Evolutionary conservation across 2,113 vertebrate species (phyloP), one percentile per base, ranked within the genome.

Genomic region (Phasianus colchicus): DNA sequence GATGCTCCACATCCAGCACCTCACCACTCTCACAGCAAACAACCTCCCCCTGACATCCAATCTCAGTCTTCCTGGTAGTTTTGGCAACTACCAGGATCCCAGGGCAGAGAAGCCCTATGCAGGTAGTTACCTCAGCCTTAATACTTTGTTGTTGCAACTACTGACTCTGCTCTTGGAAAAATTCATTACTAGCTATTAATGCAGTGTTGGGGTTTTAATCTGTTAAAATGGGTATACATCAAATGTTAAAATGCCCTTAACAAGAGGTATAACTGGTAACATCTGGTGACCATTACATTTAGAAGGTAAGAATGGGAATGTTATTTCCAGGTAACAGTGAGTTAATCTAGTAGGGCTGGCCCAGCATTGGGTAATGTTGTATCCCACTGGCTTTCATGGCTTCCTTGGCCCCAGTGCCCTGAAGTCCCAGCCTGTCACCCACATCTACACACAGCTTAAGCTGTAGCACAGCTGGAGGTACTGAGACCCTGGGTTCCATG

Each of bases 391-490:
- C 61, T 74, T 67, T 73, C 32, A 20, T 11, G 25, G 77, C 21
- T 77, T 25, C 50, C 50, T 76, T 58, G 45, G 13, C 25, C 81
- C 75, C 38, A 60, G 43, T 47, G n/a, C 38, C 40, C 65, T 43
- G 32, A 57, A 30, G 52, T 50, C 52, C 52, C 13, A 55, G 13
- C 24, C 42, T 45, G 57, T 83, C 29, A 40, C 36, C 19, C 24
- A 27, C 22, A 11, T 8, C 8, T 5, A 22, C 15, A 43, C 19
- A 10, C 19, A 61, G 32, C 0, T 0, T 43, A 43, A 67, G 12
- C 27, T 50, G 40, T 30, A n/a, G 19, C 2, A 0, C 9, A 24
- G 20, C 27, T 61, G 7, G 21, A 58, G 54, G 7, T 0, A 16
- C 57, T 66, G 32, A 6, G 13, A 4, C 58, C 29, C 50, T 8